These are phyloP conservation scores for Anguilla japonica DNA, from an alignment of 2,113 vertebrate species.

Conservation along the genomic window DNA sequence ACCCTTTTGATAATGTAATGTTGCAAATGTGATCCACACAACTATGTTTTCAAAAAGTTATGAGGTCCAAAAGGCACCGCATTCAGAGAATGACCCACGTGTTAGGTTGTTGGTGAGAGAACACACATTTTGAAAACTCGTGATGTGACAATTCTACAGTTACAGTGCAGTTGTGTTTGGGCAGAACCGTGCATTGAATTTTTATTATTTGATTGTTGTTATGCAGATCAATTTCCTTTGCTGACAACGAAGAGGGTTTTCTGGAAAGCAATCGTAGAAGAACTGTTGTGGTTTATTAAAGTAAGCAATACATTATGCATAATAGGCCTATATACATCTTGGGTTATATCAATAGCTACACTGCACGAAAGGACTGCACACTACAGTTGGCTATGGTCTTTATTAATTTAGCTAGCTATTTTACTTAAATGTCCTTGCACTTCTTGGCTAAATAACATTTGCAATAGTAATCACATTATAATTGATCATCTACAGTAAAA, in stretches of 20 bases:
- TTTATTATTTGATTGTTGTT: neutral
- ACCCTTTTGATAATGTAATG: too few species aligned
- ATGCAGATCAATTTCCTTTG: constrained; percentile 87
- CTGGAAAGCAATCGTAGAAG: constrained; percentile 93
- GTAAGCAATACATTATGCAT: constrained; percentile 56
- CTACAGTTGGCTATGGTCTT: neutral
- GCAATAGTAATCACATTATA: neutral
- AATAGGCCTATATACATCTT: neutral
- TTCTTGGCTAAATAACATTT: neutral
- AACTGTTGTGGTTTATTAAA: constrained; percentile 96
- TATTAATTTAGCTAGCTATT: too few species aligned
- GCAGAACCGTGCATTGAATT: neutral
- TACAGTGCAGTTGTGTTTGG: neutral
- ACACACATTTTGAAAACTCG: too few species aligned
- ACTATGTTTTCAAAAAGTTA: too few species aligned
- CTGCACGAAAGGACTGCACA: neutral
- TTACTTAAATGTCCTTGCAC: neutral
- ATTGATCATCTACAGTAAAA: too few species aligned
- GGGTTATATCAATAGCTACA: neutral
- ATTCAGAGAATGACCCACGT: too few species aligned
- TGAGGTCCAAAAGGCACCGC: too few species aligned
- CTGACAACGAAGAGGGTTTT: constrained; percentile 93
- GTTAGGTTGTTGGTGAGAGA: too few species aligned
- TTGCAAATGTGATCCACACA: too few species aligned
- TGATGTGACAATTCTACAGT: too few species aligned